Evolutionary conservation across 2,797 vertebrate species (phyloP).

Genomic region (Rhabdophis nuchalis): DNA sequence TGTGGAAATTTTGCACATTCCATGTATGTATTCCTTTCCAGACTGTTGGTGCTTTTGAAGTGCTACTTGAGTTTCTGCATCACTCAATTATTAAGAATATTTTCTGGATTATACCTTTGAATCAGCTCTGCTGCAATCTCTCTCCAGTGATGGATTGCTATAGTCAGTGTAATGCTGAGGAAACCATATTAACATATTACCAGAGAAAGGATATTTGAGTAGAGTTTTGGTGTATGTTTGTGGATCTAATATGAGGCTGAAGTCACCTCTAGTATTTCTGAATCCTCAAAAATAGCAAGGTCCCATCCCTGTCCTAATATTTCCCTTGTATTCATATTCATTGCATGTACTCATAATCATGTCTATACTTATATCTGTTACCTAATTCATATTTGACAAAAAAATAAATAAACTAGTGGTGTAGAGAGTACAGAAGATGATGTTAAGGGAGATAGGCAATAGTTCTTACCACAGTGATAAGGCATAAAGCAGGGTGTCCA

Average conservation of each 20-base stretch:
- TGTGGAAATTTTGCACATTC: neutral
- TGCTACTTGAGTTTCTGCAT: neutral
- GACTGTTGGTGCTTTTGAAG: neutral
- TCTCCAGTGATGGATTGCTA: constrained; percentile 12
- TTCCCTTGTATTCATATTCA: too few species aligned
- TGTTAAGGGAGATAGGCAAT: neutral
- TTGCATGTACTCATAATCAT: too few species aligned
- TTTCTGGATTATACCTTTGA: neutral
- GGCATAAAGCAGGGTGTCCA: neutral
- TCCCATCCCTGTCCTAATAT: too few species aligned
- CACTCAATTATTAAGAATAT: neutral
- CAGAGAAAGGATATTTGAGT: neutral
- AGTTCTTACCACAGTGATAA: neutral
- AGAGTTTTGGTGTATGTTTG: neutral
- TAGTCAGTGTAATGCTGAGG: neutral
- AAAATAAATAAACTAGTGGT: neutral
- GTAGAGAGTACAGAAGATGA: neutral
- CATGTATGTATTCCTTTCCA: neutral
- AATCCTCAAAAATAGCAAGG: neutral
- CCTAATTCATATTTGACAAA: too few species aligned
- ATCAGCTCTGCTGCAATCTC: neutral
- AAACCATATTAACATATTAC: fast-evolving
- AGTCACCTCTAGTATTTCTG: neutral
- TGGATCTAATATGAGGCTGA: neutral
- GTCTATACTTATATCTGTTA: too few species aligned